These are phyloP conservation scores for Rafetus swinhoei DNA, from an alignment of 2,113 vertebrate genomes.

Conservation along the genomic window DNA sequence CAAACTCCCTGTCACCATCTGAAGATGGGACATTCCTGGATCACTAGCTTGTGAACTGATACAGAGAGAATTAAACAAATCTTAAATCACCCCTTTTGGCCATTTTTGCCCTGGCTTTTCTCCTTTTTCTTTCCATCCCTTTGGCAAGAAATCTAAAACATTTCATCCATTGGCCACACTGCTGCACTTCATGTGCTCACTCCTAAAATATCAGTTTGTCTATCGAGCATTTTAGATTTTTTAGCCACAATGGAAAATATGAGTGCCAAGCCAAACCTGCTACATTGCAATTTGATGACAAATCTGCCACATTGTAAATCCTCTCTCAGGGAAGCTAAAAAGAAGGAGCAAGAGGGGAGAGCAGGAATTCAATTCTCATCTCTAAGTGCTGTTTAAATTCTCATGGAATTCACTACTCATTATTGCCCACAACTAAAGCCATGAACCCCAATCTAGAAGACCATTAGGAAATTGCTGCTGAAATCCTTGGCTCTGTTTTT, in stretches of 20 bases:
- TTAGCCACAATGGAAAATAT: background rate
- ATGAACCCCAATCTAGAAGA: background rate
- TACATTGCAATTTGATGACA: background rate
- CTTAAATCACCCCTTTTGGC: background rate
- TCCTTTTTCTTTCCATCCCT: background rate
- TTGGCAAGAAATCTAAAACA: background rate
- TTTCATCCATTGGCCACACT: background rate
- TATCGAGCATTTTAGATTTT: background rate
- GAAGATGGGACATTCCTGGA: background rate
- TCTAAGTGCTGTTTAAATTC: background rate
- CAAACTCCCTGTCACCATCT: background rate
- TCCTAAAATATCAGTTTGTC: background rate
- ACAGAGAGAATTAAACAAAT: background rate
- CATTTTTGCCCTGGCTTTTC: background rate
- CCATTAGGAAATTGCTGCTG: background rate
- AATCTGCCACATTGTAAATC: background rate
- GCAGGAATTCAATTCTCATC: background rate
- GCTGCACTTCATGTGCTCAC: background rate
- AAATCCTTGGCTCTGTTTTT: background rate
- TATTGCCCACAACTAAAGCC: background rate
- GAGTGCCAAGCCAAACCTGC: background rate
- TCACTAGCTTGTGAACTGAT: background rate
- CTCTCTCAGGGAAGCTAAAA: background rate
- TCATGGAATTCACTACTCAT: background rate
- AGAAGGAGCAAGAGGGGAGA: background rate